Conservation (phyloP, 2,113 vertebrate species). For the Thunnus maccoyii region DNA sequence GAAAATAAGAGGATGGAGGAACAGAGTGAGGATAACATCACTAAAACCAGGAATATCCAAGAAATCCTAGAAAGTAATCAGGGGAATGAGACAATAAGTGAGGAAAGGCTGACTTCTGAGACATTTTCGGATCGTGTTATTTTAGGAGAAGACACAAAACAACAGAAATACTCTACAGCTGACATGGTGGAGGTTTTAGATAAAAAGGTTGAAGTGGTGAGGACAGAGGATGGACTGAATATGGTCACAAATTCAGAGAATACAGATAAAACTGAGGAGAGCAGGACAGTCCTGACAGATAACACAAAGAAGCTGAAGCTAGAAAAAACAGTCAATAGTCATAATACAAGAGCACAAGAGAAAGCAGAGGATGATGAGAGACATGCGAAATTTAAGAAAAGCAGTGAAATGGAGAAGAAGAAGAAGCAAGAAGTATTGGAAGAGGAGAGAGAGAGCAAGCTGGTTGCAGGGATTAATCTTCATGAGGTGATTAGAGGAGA, state of each 20-base stretch:
- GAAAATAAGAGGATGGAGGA: neutral
- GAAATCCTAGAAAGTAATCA: conserved; percentile 4
- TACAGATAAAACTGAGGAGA: neutral
- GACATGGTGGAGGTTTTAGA: conserved; percentile 12
- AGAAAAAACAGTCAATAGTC: neutral
- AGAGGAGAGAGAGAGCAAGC: conserved; percentile 51
- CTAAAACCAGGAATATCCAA: neutral
- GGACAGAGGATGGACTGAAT: conserved; percentile 3
- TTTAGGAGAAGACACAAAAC: conserved; percentile 17
- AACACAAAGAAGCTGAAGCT: neutral
- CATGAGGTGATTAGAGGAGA: neutral
- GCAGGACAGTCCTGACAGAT: neutral
- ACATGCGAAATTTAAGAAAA: conserved; percentile 2
- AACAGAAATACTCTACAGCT: neutral
- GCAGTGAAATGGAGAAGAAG: neutral
- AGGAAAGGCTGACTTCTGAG: neutral
- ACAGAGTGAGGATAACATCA: neutral
- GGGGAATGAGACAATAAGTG: neutral
- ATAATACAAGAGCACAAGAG: neutral
- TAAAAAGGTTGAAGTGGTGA: neutral
- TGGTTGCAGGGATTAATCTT: conserved; percentile 60
- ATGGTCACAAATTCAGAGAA: neutral
- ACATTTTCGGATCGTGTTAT: conserved; percentile 12
- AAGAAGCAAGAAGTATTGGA: conserved; percentile 8
- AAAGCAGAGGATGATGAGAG: neutral